phyloP scores from a whole-genome alignment of 2,888 invertebrate genomes.

The Petrolisthes cinctipes region DNA sequence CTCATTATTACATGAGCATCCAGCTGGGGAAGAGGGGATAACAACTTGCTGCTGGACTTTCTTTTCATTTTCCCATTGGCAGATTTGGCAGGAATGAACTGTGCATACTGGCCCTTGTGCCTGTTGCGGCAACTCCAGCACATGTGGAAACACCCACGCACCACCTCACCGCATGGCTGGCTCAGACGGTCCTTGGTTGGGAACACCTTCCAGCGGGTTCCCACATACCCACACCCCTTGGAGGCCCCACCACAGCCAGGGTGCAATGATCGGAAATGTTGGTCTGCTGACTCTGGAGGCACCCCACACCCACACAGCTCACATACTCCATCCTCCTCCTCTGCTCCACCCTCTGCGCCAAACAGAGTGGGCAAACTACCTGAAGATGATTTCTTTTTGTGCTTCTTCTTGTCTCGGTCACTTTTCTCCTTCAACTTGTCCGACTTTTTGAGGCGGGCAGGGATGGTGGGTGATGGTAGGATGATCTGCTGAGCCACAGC shows the following conservation, averaged over 20 bases:
- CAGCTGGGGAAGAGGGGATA: constrained; percentile 68
- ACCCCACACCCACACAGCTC: constrained; percentile 84
- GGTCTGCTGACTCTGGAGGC: constrained; percentile 70
- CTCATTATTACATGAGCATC: constrained; percentile 82
- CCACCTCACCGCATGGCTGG: constrained; percentile 82
- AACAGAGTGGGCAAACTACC: constrained; percentile 66
- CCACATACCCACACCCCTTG: constrained; percentile 91
- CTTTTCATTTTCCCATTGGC: constrained; percentile 65
- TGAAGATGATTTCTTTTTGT: constrained; percentile 71
- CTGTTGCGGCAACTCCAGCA: constrained; percentile 92
- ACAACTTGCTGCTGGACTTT: constrained; percentile 64
- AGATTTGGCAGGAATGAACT: constrained; percentile 41
- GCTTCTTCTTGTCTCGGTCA: constrained; percentile 74
- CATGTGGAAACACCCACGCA: constrained; percentile 89
- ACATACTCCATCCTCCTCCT: constrained; percentile 75
- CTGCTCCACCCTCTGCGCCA: constrained; percentile 63
- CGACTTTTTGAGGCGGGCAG: constrained; percentile 68
- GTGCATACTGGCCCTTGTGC: constrained; percentile 70
- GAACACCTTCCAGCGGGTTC: constrained; percentile 72
- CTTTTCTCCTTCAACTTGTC: constrained; percentile 71
- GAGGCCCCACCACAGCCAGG: constrained; percentile 91
- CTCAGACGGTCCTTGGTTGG: constrained; percentile 57
- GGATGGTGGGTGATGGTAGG: constrained; percentile 74
- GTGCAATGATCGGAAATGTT: constrained; percentile 91
- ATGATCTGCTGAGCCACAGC: constrained; percentile 76